Conservation (phyloP, 2,797 vertebrate species). For the Alcedo atthis region DNA sequence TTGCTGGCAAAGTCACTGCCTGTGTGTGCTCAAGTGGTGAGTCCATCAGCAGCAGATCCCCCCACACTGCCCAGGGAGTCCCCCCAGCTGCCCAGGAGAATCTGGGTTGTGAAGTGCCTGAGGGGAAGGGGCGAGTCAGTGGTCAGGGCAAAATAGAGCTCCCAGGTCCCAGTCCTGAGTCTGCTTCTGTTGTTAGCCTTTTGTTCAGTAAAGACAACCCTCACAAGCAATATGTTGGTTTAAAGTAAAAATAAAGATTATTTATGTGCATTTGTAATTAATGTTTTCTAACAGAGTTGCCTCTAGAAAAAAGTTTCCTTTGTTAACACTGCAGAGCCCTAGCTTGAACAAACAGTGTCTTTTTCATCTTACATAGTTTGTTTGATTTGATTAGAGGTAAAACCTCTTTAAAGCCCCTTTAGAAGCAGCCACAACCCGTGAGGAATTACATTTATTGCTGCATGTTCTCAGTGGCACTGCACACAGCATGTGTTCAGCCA, state of each 20-base stretch:
- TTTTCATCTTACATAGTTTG: neutral
- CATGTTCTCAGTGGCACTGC: neutral
- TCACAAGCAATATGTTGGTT: neutral
- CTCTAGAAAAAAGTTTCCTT: neutral
- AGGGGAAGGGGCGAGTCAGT: neutral
- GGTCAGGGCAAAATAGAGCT: neutral
- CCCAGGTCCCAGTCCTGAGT: neutral
- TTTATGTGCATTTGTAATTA: neutral
- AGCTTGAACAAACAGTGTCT: neutral
- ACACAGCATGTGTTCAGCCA: neutral
- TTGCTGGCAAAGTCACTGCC: conserved; percentile 24
- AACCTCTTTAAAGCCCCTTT: neutral
- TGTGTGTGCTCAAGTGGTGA: neutral
- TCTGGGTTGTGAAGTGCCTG: neutral
- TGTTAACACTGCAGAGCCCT: neutral
- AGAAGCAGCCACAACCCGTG: neutral
- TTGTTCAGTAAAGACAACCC: neutral
- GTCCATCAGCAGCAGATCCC: neutral
- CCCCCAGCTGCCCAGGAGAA: neutral
- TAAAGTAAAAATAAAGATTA: neutral
- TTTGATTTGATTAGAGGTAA: neutral
- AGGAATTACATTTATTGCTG: neutral
- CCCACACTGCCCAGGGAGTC: too few species aligned
- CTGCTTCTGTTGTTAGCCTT: neutral
- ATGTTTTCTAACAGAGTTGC: conserved; percentile 11